These are phyloP conservation scores for Urosaurus nigricauda DNA, from an alignment of 2,797 vertebrate species.

Conservation along the genomic window DNA sequence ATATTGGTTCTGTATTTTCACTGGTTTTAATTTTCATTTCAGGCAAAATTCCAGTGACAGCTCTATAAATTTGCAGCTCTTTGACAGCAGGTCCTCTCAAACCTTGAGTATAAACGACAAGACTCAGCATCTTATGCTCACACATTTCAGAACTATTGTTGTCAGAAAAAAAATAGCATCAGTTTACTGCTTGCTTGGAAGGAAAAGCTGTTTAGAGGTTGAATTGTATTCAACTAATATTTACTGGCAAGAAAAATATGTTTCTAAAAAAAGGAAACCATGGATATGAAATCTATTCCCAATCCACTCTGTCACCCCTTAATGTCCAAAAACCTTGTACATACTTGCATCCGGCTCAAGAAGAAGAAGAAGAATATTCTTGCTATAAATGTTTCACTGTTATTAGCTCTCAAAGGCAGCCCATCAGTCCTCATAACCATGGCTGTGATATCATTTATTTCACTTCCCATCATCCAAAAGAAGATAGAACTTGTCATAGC, in stretches of 20 bases:
- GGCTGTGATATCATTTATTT: conserved; percentile 46
- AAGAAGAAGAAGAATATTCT: background rate
- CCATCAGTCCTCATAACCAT: conserved; percentile 43
- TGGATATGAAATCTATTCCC: background rate
- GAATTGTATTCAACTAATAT: conserved; percentile 33
- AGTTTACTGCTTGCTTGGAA: conserved; percentile 7
- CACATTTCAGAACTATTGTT: background rate
- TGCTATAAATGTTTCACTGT: conserved; percentile 49
- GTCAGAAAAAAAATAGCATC: background rate
- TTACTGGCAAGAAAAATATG: conserved; percentile 36
- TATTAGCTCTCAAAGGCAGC: conserved; percentile 54
- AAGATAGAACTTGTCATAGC: conserved; percentile 47
- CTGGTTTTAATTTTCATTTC: background rate
- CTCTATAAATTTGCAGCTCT: background rate
- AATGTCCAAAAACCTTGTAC: conserved; percentile 15
- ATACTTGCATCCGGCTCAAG: conserved; percentile 26
- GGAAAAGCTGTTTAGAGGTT: background rate
- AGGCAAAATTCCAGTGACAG: background rate
- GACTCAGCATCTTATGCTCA: background rate
- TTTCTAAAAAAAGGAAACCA: conserved; percentile 5
- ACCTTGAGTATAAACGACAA: background rate
- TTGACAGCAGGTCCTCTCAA: background rate
- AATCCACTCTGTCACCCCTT: conserved; percentile 36
- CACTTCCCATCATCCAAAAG: conserved; percentile 46
- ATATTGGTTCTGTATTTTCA: background rate